These are phyloP conservation scores for Caenorhabditis panamensis DNA, from an alignment of 2,888 invertebrate genomes.

Conservation along the genomic window DNA sequence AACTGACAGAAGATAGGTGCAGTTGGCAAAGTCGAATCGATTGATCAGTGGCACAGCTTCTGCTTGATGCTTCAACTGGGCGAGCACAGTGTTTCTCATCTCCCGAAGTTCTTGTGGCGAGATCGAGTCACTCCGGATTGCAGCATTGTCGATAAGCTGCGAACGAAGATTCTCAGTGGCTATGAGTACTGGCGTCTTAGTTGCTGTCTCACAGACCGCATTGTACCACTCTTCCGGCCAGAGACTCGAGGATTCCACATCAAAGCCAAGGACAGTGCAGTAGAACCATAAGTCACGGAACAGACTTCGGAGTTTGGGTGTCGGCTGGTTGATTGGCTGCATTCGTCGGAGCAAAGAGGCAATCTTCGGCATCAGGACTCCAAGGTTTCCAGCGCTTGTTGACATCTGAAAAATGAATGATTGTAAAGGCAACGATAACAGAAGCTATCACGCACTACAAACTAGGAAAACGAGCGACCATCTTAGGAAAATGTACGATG, in stretches of 20 bases:
- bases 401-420: slow-evolving; percentile 88
- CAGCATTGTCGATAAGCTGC: slow-evolving; percentile 96
- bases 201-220: slow-evolving; percentile 97
- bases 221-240: slow-evolving; percentile 87
- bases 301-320: slow-evolving; percentile 83
- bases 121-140: slow-evolving; percentile 90
- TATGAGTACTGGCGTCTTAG: slow-evolving; percentile 94
- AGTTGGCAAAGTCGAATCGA: slow-evolving; percentile 95
- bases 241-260: slow-evolving; percentile 86
- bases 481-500: slow-evolving; percentile 8
- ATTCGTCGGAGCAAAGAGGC: slow-evolving; percentile 90
- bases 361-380: slow-evolving; percentile 97
- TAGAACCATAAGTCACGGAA: slow-evolving; percentile 97
- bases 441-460: slow-evolving; percentile 4
- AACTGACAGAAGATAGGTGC: slow-evolving; percentile 95
- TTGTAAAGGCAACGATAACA: too few species aligned
- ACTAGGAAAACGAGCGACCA: slow-evolving; percentile 24
- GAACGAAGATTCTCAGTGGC: slow-evolving; percentile 89
- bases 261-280: slow-evolving; percentile 98
- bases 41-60: slow-evolving; percentile 90
- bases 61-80: slow-evolving; percentile 88
- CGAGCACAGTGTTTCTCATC: slow-evolving; percentile 90
- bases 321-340: slow-evolving; percentile 91
- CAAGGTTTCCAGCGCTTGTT: slow-evolving; percentile 96
- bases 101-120: slow-evolving; percentile 90